These are phyloP conservation scores for Callocephalon fimbriatum DNA, from an alignment of 2,113 vertebrate genomes.

Conservation along the genomic window DNA sequence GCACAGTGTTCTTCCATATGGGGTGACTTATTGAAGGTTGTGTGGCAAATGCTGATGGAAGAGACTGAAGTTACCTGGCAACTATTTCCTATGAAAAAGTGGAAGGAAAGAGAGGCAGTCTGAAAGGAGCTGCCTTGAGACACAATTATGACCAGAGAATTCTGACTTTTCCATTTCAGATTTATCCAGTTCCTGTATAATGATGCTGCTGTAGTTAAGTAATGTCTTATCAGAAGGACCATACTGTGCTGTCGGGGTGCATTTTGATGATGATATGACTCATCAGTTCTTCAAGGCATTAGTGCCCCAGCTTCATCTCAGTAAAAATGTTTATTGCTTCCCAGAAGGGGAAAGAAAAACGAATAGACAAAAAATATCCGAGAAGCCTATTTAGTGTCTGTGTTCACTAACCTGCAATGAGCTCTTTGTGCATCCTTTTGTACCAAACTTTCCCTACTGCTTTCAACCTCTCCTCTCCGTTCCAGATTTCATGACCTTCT, in stretches of 20 bases:
- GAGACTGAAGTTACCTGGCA: not conserved
- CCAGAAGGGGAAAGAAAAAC: not conserved
- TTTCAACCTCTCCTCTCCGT: not conserved
- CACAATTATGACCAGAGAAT: not conserved
- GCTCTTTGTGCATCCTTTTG: not conserved
- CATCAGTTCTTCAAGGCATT: constrained; percentile 20
- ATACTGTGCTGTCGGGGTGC: not conserved
- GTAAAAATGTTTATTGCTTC: constrained; percentile 17
- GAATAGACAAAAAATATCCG: not conserved
- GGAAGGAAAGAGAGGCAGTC: not conserved
- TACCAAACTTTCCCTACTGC: not conserved
- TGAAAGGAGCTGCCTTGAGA: not conserved
- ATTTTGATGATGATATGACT: not conserved
- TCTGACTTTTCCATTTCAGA: not conserved
- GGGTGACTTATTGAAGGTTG: not conserved
- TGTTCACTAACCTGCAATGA: not conserved
- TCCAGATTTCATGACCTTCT: not conserved
- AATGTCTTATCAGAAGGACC: not conserved
- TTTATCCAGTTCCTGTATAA: not conserved
- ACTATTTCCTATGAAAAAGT: not conserved
- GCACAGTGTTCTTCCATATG: not conserved
- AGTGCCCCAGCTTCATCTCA: not conserved
- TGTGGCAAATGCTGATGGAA: not conserved
- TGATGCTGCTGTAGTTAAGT: not conserved
- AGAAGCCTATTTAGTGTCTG: not conserved